These are phyloP conservation scores for Sternotherus odoratus DNA, from an alignment of 2,797 vertebrate genomes.

Conservation along the genomic window DNA sequence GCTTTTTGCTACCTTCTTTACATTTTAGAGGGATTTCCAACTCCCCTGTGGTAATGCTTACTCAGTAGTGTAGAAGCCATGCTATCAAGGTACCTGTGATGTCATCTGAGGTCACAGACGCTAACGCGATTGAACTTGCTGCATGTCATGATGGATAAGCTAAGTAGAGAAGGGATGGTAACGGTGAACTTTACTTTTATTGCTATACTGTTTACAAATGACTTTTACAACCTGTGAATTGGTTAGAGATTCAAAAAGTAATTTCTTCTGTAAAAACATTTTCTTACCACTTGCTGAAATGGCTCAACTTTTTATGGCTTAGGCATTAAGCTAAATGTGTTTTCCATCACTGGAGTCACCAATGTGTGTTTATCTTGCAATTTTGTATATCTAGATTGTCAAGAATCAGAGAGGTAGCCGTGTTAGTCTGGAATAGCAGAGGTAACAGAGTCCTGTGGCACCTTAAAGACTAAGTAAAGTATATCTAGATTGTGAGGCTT, in stretches of 20 bases:
- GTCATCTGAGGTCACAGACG: background rate
- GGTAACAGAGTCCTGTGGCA: no score
- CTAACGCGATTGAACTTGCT: background rate
- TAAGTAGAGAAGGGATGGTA: background rate
- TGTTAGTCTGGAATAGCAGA: no score
- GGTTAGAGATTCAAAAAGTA: background rate
- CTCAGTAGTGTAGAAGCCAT: background rate
- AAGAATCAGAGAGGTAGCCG: no score
- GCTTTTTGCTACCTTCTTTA: background rate
- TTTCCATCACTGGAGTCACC: background rate
- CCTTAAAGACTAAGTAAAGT: no score
- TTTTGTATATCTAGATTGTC: background rate
- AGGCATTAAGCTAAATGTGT: background rate
- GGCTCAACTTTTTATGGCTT: fast-evolving
- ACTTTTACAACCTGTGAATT: background rate
- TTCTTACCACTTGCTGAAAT: background rate
- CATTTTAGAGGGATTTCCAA: background rate
- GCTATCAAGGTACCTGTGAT: background rate
- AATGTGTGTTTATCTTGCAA: background rate
- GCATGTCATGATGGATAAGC: background rate
- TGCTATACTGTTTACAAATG: background rate
- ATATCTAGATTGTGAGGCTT: background rate
- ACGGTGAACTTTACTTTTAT: background rate
- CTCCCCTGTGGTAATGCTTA: background rate
- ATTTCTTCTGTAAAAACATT: background rate